These are phyloP conservation scores for Neotragus moschatus DNA, from an alignment of 2,113 vertebrate genomes.

Conservation along the genomic window DNA sequence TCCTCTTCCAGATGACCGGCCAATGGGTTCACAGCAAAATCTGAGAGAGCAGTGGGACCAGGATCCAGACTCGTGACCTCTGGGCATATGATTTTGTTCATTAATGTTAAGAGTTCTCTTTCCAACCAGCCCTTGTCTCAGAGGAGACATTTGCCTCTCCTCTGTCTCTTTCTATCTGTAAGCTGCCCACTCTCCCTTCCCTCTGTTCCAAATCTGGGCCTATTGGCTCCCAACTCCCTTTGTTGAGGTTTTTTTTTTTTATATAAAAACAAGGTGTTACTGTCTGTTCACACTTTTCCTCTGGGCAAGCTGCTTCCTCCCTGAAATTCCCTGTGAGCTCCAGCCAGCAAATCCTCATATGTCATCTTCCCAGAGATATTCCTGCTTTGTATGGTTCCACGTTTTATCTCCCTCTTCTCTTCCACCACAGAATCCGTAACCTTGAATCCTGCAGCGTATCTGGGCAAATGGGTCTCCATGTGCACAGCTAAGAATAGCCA, in stretches of 20 bases:
- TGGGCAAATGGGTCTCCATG: background rate
- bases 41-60: background rate
- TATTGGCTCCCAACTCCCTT: background rate
- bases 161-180: background rate
- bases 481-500: constrained; percentile 1
- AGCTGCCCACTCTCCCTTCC: background rate
- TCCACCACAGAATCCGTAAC: background rate
- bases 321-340: background rate
- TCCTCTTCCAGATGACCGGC: background rate
- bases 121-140: background rate
- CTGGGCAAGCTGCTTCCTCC: background rate
- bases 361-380: background rate
- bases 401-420: background rate
- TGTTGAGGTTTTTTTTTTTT: background rate
- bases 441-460: background rate
- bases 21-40: background rate
- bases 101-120: background rate
- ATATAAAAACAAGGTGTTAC: background rate
- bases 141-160: background rate
- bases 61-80: background rate
- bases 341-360: background rate
- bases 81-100: background rate
- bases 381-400: background rate
- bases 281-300: background rate
- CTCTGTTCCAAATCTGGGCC: background rate